Base-by-base conservation (phyloP, 2,888 invertebrate species). In the Pogonocherus hispidulus region DNA sequence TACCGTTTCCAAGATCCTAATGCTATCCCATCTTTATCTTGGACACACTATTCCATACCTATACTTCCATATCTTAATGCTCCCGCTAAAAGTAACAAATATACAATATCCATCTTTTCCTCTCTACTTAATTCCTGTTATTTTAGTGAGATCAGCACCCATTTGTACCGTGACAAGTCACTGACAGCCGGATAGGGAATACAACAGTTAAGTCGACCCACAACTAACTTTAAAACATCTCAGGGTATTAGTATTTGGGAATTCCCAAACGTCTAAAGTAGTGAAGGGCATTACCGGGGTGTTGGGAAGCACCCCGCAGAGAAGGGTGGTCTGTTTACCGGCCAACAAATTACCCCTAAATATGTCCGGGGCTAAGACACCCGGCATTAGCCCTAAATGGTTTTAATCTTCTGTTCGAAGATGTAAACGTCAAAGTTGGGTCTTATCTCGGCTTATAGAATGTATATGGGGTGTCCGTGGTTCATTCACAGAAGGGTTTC, bases 251-350 rank as follows among this genome's bases (percentile, higher is more conserved):
- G 63, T 67, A 70, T 68, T 55, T 63, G 41, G 81, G 74, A 75
- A 78, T 75, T 79, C 75, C 73, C 73, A 65, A 71, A 70, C 69
- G 67, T 52, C 65, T 54, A 69, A 75, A 72, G 74, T 79, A 79
- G 80, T 79, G 77, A 78, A n/a, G n/a, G n/a, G 72, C 67, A 59
- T 60, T 49, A 35, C 22, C 35, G n/a, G 73, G 72, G 76, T 72
- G 76, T 79, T 80, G 78, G 78, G 78, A 63, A 66, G 70, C 60
- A 69, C 73, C 83, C 81, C 76, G 78, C 77, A 74, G 82, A 16
- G 81, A 80, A 75, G 80, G 83, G 83, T 79, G 82, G 83, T 82
- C 78, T 82, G 80, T 83, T 83, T 81, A 78, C 75, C 69, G 73
- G 76, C 75, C 77, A 74, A 74, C 78, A 78, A 79, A 79, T 79